Evolutionary conservation across 2,888 invertebrate genomes (phyloP), one percentile per base, ranked within the genome.

Genomic region (Pachymerium ferrugineum): DNA sequence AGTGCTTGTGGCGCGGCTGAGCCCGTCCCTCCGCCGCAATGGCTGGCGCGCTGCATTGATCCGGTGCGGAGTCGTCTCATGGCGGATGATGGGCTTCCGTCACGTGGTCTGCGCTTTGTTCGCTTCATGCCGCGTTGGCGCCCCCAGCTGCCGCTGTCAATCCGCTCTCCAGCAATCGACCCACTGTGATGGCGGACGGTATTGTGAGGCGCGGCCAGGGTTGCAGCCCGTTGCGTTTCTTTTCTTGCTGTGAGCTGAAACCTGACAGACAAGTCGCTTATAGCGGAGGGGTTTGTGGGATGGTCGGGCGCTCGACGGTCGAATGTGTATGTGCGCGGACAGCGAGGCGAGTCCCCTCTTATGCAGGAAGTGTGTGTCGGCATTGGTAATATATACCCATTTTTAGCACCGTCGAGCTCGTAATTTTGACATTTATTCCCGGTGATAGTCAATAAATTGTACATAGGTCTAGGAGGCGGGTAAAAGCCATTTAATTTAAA

Each of bases 391-490:
- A 73, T 62, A 73, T 73, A 73, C 73, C 73, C 73, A 68, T 68
- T 73, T 73, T 73, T 73, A 73, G 73, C 73, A 73, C 73, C 73
- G 73, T 22, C 29, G 62, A 28, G 73, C 30, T 73, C 73, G 73
- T 73, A 73, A 73, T 73, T 73, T 42, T 73, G 73, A 73, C 73
- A 73, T 73, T 73, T 73, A 73, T 73, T 31, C 68, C 73, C 67
- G 42, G 35, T 68, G 62, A 73, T 73, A 42, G 73, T 28, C 73
- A 67, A 73, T 73, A 73, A 73, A 73, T 73, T 73, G 31, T 33
- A 68, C 12, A 62, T 62, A 14, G 62, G 62, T 28, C 62, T 62
- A 35, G 38, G 71, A 71, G 38, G 62, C 62, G 62, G 47, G 38
- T 69, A 29, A 30, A 28, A 38, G 54, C 35, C 68, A 25, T 22